A percentile compares a stretch with the other conserved stretches of the same genome.
Evolutionary conservation across 2,888 invertebrate species (phyloP).

Genomic region (Lypha dubia): DNA sequence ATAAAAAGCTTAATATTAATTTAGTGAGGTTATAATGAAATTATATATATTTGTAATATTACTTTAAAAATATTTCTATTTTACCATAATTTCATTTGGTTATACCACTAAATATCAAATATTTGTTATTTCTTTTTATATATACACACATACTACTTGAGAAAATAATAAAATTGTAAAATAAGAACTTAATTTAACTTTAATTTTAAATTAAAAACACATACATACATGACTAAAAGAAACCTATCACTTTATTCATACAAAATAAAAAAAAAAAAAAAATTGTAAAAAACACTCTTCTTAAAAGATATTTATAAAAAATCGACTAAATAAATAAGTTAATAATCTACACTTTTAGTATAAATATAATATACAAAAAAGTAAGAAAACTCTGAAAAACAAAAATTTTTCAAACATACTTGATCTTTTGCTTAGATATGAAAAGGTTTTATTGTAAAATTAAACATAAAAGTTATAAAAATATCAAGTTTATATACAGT

Average conservation of each 20-base stretch:
- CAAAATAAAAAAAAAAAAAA: constrained; percentile 5
- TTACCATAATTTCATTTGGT: constrained; percentile 45
- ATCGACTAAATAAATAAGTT: constrained; percentile 44
- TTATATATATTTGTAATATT: constrained; percentile 9
- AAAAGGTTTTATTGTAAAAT: neutral
- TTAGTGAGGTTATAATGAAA: constrained; percentile 34
- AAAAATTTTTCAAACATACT: constrained; percentile 1
- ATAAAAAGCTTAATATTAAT: constrained; percentile 27
- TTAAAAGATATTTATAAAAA: constrained; percentile 18
- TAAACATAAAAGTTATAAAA: too few relatives aligned
- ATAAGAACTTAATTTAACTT: constrained; percentile 28
- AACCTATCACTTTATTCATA: constrained; percentile 63
- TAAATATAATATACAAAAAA: constrained; percentile 18
- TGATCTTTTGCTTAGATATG: neutral
- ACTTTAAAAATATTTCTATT: constrained; percentile 9
- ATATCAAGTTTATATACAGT: neutral
- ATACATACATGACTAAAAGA: constrained; percentile 63
- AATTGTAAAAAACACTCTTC: constrained; percentile 21
- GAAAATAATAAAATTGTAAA: neutral
- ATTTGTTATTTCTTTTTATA: constrained; percentile 27
- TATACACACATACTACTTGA: neutral
- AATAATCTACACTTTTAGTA: constrained; percentile 19
- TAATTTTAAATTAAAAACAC: constrained; percentile 42
- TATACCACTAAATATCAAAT: constrained; percentile 37
- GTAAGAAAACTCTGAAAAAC: constrained; percentile 47